Conservation (phyloP, 2,888 invertebrate genomes). For the Acleris cristana region DNA sequence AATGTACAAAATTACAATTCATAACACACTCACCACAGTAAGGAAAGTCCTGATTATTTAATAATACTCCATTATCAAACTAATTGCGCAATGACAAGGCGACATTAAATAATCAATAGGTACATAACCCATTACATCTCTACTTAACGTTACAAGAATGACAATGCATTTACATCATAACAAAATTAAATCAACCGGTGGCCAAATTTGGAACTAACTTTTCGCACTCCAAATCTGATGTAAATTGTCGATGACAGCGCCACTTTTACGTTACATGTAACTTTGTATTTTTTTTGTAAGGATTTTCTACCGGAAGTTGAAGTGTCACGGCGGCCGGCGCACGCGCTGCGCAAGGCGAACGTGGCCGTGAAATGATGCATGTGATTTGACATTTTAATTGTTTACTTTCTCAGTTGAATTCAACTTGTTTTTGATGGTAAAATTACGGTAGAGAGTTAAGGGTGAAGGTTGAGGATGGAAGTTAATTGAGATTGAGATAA, state of each 20-base stretch:
- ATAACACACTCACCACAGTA: too few species aligned
- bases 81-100: conserved; percentile 21
- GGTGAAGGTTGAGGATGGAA: too few species aligned
- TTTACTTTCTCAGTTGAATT: not conserved
- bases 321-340: conserved; percentile 22
- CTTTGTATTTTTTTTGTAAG: conserved; percentile 8
- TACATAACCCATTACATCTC: conserved; percentile 21
- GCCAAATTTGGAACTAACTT: conserved; percentile 1
- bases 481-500: too few species aligned
- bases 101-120: conserved; percentile 22
- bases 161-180: conserved; percentile 13
- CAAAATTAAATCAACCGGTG: conserved; percentile 1
- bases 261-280: not conserved
- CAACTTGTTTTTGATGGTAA: too few species aligned
- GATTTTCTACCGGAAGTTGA: conserved; percentile 27
- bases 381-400: conserved; percentile 5
- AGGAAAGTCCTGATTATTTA: not conserved
- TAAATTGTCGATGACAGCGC: not conserved
- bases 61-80: conserved; percentile 13
- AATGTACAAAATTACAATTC: too few species aligned
- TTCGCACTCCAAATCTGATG: not conserved
- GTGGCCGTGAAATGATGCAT: conserved; percentile 23
- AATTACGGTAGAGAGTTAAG: too few species aligned
- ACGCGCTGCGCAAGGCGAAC: conserved; percentile 19
- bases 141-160: conserved; percentile 8